Base-by-base conservation (phyloP, 1,140 invertebrate genomes). In the Pseudomyrmex sp. region DNA sequence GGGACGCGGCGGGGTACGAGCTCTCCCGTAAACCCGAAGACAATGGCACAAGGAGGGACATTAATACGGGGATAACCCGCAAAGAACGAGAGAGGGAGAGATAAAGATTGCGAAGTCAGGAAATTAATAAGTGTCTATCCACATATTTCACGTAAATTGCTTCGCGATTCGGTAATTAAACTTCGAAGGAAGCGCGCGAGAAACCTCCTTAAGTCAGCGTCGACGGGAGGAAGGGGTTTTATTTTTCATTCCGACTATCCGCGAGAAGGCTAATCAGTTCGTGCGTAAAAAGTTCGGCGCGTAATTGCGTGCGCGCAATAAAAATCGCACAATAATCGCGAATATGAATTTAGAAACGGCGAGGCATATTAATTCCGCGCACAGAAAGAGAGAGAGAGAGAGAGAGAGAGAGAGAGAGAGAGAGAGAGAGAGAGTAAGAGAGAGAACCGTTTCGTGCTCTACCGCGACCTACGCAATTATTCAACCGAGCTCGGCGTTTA, bases 381-480 rank as follows among this genome's bases (percentile, higher is more conserved):
- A 7, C 35, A 35, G 35, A 35, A 35, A 35, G 35, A n/a, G n/a
- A 48, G 18, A 35, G 35, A 18, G n/a, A 48, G 18, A 35, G 35
- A 35, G 35, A 7, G 5, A 35, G 5, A 35, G 56, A 74, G 20
- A 59, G 48, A 48, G n/a, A 48, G 18, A 35, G 35, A n/a, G n/a
- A 48, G 18, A 35, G 35, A 18, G n/a, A 48, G 18, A 35, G 35
- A 35, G 35, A 7, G 5, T 7, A 7, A 35, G 5, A 35, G 56
- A 74, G 20, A 59, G 48, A 48, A 48, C 13, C 54, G 54, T 23
- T 54, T 23, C 54, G 76, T 18, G 66, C 76, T 70, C 59, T 35
- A 35, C 54, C 52, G 66, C 76, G 66, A 80, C 66, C 76, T 70
- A n/a, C 44, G 76, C 76, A 80, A 80, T 82, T 82, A 75, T 82